Base-by-base conservation (phyloP, 2,888 invertebrate species). In the Rhingia rostrata region DNA sequence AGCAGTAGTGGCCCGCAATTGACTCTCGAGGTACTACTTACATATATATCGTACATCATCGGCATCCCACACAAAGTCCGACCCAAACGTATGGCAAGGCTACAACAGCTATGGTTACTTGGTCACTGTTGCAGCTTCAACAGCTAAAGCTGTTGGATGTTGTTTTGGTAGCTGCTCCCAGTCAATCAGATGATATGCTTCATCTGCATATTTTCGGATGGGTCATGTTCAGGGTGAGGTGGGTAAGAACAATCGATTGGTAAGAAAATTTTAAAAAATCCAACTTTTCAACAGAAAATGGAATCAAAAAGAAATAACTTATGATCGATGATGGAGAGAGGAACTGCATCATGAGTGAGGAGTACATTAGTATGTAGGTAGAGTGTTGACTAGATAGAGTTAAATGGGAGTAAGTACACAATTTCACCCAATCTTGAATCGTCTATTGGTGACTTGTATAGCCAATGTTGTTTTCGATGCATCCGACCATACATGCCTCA, bases 171-270 rank as follows among this genome's bases (percentile, higher is more conserved):
- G 79, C 66, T 72, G 64, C 58, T 79, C 72, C 61, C 45, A 83
- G 78, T 83, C 83, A 83, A 78, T 78, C 83, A 83, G 79, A 83
- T 69, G 82, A 72, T 83, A 14, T 78, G 67, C 45, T 58, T 83
- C 67, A 78, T 78, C 67, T 73, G 73, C 83, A 83, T 83, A 83
- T 78, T 73, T 73, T 61, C n/a, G 3, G 56, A 56, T 82, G 66
- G 39, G 41, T 47, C 12, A 37, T 54, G 60, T 61, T 53, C 41
- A 67, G 45, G 47, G 41, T 22, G 49, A 49, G 61, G 58, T 33
- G 43, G 35, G 67, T 54, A 73, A 54, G 14, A 53, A 67, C 58
- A 54, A 64, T 83, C 63, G 78, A 78, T 53, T 67, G 67, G 67
- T 37, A 51, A 49, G 49, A 61, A 64, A 61, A 61, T 61, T 66